A percentile compares a stretch with the other conserved stretches of the same genome.
These are phyloP conservation scores for Drosophila mimetica DNA, from an alignment of 2,888 invertebrate species.

Conservation along the genomic window DNA sequence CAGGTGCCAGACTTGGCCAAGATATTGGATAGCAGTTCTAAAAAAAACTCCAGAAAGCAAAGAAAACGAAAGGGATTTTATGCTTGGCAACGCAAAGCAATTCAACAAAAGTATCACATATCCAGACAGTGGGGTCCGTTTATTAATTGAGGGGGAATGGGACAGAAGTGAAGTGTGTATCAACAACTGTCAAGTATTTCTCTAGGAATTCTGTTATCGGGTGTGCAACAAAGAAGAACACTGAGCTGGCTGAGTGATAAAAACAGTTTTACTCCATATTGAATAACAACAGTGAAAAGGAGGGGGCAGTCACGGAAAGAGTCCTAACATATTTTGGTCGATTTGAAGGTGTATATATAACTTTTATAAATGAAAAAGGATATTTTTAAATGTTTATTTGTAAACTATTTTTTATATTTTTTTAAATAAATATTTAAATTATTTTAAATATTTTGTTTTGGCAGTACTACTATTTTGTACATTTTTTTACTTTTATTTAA, in stretches of 20 bases:
- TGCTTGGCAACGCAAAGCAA: slow-evolving; percentile 16
- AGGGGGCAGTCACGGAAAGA: no score
- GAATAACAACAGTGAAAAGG: not conserved
- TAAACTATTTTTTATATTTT: no score
- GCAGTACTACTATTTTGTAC: no score
- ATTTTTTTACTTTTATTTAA: no score
- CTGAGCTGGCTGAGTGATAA: not conserved
- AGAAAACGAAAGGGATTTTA: slow-evolving; percentile 19
- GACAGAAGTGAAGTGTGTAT: slow-evolving; percentile 2
- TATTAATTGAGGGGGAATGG: slow-evolving; percentile 28
- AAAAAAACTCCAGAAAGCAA: slow-evolving; percentile 13
- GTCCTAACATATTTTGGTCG: no score
- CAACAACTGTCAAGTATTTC: not conserved
- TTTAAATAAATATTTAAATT: no score
- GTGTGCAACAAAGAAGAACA: not conserved
- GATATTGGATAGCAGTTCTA: slow-evolving; percentile 27
- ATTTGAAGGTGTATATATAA: no score
- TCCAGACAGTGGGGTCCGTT: slow-evolving; percentile 12
- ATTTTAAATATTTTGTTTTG: no score
- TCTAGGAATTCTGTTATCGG: not conserved
- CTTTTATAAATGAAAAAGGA: no score
- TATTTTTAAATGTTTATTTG: no score
- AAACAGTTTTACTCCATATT: not conserved
- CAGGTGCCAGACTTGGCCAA: slow-evolving; percentile 20
- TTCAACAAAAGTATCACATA: slow-evolving; percentile 26